These are phyloP conservation scores for Lepus europaeus DNA, from an alignment of 2,113 vertebrate genomes.

Conservation along the genomic window DNA sequence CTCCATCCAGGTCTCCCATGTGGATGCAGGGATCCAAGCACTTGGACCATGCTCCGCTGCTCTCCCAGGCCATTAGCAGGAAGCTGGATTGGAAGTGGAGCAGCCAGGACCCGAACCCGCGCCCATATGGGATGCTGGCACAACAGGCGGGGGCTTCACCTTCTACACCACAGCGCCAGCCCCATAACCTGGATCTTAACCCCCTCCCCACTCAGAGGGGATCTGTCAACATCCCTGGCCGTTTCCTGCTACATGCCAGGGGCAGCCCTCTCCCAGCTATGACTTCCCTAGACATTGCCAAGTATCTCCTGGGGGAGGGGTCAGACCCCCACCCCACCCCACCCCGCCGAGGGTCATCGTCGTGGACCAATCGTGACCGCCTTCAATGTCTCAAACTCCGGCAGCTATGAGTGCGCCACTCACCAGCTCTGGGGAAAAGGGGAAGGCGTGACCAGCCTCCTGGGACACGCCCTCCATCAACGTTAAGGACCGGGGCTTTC, in stretches of 20 bases:
- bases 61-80: no score
- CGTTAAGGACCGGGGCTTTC: slow-evolving; percentile 64
- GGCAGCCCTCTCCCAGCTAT: no score
- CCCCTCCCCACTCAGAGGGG: not conserved
- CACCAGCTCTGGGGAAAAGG: not conserved
- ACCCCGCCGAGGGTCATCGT: not conserved
- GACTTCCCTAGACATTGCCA: not conserved
- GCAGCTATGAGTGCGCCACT: not conserved
- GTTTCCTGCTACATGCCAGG: not conserved
- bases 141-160: no score
- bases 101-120: no score
- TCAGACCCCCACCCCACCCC: no score
- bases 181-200: no score
- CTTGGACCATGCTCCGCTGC: no score
- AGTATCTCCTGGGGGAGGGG: not conserved
- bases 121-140: no score
- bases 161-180: no score
- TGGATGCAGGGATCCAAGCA: no score
- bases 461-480: slow-evolving; percentile 63
- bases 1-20: no score
- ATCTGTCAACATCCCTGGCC: not conserved
- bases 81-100: no score
- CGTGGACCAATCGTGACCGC: not conserved
- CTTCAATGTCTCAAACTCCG: not conserved
- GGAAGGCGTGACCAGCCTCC: not conserved